Base-by-base conservation (phyloP, 2,797 vertebrate species). In the Zalophus californianus region DNA sequence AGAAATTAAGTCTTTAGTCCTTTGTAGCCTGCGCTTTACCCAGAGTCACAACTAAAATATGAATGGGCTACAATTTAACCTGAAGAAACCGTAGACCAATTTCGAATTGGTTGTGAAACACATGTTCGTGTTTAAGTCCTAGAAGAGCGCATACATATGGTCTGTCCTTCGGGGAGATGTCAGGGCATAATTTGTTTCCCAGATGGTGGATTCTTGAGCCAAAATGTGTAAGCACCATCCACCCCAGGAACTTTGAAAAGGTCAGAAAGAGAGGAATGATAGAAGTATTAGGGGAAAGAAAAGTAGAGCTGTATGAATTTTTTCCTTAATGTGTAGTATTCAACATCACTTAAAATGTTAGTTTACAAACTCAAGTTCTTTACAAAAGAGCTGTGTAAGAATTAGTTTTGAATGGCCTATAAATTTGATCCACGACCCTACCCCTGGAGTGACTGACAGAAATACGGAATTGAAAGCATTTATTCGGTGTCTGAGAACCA, bases 181-280 rank as follows among this genome's bases (percentile, higher is more conserved):
- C 66, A 21, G 3, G 72, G 60, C 50, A 10, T 78, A 90, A 66
- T 66, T 97, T 73, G 64, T 86, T 96, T 94, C 80, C 91, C 96
- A 97, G 54, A 58, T 94, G 86, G 91, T 60, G 82, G 94, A 58
- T 80, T 94, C 86, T 88, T 78, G 78, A 95, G 82, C 93, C 86
- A 96, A 97, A 94, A 80, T 27, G 5, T 83, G 13, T 64, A 86
- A 50, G 60, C 27, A 9, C 13, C 32, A 4, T 90, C 60, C 85
- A 12, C 38, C 77, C 16, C 8, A 32, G 66, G 50, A 73, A 90
- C 77, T 75, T 85, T 5, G 16, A 75, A 86, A 91, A 88, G 66
- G 41, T 68, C 48, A 50, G 27, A 73, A 77, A 91, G 68, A 86
- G 20, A 92, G 25, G n/a, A 87, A 54, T 41, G 62, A 54, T 35